Percentiles rank a stretch among this genome's conserved stretches.
Conservation (phyloP, 2,113 vertebrate species). For the Acanthochromis polyacanthus region DNA sequence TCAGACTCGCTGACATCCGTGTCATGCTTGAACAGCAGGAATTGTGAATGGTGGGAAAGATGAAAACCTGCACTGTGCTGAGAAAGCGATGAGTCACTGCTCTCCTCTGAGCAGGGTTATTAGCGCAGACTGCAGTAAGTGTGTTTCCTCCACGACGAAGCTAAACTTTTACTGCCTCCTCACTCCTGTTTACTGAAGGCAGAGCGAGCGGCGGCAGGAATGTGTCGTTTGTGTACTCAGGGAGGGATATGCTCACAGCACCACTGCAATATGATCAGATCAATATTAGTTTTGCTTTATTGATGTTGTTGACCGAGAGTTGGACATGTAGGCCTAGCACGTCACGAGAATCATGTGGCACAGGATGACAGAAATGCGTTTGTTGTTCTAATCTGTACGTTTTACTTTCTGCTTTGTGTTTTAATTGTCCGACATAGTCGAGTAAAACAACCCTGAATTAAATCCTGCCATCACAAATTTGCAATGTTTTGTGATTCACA, state of each 20-base stretch:
- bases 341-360: not conserved
- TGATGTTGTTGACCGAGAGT: constrained; percentile 37
- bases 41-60: constrained; percentile 8
- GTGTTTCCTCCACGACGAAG: constrained; percentile 19
- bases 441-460: not conserved
- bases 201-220: constrained; percentile 43
- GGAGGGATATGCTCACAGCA: constrained; percentile 65
- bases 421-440: not conserved
- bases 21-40: constrained; percentile 3
- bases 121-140: constrained; percentile 15
- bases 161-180: constrained; percentile 55
- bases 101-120: constrained; percentile 26
- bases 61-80: constrained; percentile 19
- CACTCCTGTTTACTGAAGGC: constrained; percentile 72
- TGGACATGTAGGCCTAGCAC: constrained; percentile 9
- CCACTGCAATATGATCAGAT: constrained; percentile 29
- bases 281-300: constrained; percentile 52
- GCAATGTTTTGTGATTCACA: not conserved
- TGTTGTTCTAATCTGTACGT: not conserved
- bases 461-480: not conserved
- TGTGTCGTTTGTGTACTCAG: constrained; percentile 73
- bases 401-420: not conserved
- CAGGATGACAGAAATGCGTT: not conserved
- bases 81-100: constrained; percentile 39
- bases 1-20: not conserved